These are phyloP conservation scores for Hyperoplus lanceolatus DNA, from an alignment of 2,797 vertebrate genomes.

Conservation along the genomic window DNA sequence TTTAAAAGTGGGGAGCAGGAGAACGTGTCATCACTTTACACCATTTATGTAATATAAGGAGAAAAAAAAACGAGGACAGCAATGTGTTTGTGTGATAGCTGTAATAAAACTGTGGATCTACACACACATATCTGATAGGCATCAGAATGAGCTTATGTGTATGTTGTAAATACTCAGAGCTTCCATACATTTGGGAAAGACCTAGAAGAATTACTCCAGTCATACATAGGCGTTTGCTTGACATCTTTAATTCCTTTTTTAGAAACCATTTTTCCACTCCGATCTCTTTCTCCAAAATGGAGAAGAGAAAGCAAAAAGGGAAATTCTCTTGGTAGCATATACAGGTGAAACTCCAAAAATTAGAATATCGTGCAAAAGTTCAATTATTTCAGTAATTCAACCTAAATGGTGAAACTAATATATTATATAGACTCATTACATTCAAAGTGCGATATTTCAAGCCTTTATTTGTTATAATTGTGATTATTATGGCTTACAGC, in stretches of 20 bases:
- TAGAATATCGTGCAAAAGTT: no score
- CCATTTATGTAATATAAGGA: neutral
- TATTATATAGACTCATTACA: no score
- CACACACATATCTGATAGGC: conserved; percentile 16
- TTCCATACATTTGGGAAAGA: conserved; percentile 26
- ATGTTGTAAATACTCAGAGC: conserved; percentile 20
- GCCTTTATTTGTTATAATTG: no score
- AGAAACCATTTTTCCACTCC: neutral
- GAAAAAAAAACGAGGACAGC: neutral
- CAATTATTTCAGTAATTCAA: no score
- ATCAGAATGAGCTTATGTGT: conserved; percentile 10
- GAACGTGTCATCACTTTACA: neutral
- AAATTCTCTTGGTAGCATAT: neutral
- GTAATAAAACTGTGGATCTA: neutral
- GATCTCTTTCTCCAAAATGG: no score
- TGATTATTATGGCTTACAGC: no score
- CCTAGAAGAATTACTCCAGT: neutral
- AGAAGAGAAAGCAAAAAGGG: neutral
- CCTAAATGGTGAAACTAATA: no score
- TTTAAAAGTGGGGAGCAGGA: neutral
- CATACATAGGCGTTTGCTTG: neutral
- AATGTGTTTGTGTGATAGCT: neutral
- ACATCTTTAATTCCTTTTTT: neutral
- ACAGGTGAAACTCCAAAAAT: no score
- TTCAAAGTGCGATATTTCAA: no score